Base-by-base conservation (phyloP, 2,113 vertebrate species). In the Nothocercus nigrocapillus region DNA sequence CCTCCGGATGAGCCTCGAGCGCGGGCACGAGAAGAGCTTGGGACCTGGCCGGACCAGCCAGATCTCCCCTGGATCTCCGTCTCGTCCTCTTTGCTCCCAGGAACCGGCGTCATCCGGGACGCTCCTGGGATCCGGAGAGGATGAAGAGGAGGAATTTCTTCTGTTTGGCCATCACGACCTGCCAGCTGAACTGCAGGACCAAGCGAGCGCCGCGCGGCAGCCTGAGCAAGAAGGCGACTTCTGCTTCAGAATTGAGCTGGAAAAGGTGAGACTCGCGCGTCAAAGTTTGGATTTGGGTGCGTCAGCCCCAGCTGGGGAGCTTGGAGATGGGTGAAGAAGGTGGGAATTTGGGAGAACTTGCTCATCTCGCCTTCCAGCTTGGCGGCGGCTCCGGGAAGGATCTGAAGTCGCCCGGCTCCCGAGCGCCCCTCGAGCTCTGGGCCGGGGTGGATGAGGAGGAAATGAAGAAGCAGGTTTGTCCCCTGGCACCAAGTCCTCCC, bases 401-500 rank as follows among this genome's bases (percentile, higher is more conserved):
- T 21, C 79, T 73, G 0, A 90, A 90, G 89, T 91, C 47, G 3
- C 49, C 88, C 2, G 61, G 49, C 34, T 59, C 66, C 87, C 97
- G 51, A 34, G 64, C 84, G 72, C 40, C 94, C 7, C 86, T 75
- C 15, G 24, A 95, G 4, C 94, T 98, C 77, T 98, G 98, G 98
- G 97, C 98, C 92, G 97, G 97, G 54, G 88, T 89, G 32, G 98
- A 99, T 80, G 90, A 96, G 73, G 98, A 99, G 88, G 98, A 99
- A 74, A 91, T 97, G 36, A 99, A 97, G 96, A 99, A 98, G 91
- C 98, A 99, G 97, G 98, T 99, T 90, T 62, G 95, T 92, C 61
- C 5, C 2, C 70, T 27, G 32, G 3, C 53, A 21, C 79, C 63
- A 42, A 38, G 27, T 51, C 53, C 59, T 79, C 25, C 0, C n/a